Base-by-base conservation (phyloP, 2,113 vertebrate genomes). In the Dipodomys spectabilis region DNA sequence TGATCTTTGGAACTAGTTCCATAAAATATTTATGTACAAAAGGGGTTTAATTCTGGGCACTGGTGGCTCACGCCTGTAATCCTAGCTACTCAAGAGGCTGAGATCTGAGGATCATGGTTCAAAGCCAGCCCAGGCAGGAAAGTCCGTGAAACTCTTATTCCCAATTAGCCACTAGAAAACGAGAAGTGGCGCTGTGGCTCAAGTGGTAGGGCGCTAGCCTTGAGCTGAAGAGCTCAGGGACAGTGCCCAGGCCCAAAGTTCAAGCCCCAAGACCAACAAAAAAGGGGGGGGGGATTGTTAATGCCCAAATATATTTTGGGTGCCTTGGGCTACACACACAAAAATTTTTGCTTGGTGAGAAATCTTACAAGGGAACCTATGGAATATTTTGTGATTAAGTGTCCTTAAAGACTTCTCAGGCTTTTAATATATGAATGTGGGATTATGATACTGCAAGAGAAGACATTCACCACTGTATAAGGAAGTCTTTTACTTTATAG, bases 1-100 rank as follows among this genome's bases (percentile, higher is more conserved):
- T 78, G 80, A 67, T 44, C 88, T 23, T 32, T 60, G 73, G 53
- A 90, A 90, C 25, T 82, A 75, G 45, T 87, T 90, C n/a, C 32
- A 44, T 45, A 60, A 82, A 73, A 64, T 45, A 30, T 6, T 92
- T 84, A 53, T n/a, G 5, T 81, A 65, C 32, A 81, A 82, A 93
- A 88, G 49, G 35, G 1, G 0, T 39, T 39, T 39, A 39, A 39
- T 39, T 5, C 39, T 39, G 39, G 39, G 39, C 39, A 39, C 5
- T 39, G 39, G 39, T 39, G 5, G 39, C 39, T 39, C 39, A 39
- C 6, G 39, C 39, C 39, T 39, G 39, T 39, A 39, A 39, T 39
- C 39, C 39, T 39, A 39, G 39, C 39, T 39, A 39, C 39, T 39
- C 39, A 39, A 39, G 39, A 39, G 39, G 39, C 39, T 39, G 39